Evolutionary conservation across 2,888 invertebrate genomes (phyloP), one percentile per base, ranked within the genome.

Genomic region (Epinotia nisella): DNA sequence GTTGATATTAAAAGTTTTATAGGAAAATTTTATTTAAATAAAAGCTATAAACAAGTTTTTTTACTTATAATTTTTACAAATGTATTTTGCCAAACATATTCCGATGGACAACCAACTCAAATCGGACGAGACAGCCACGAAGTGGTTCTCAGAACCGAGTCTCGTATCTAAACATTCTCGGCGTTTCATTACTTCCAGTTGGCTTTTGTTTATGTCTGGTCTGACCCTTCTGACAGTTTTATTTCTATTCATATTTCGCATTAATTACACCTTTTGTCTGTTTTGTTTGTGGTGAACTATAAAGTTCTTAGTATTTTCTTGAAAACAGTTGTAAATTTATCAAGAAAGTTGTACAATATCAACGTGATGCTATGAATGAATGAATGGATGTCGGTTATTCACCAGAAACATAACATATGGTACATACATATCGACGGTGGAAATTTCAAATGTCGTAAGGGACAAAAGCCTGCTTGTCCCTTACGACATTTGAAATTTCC

Each of bases 231-330:
- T n/a, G 55, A 39, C 69, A 35, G 49, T 19, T 60, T 68, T 68
- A 59, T 53, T 53, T 35, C 19, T 15, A 51, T 49, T 24, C 45
- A 53, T 64, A 53, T 53, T 41, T 64, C 51, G 53, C 64, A 35
- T 60, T 86, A 35, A 1, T 11, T 45, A 35, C 35, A 35, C 35
- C 9, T 35, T 9, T 29, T 19, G 13, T 59, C 4, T 35, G 35
- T 21, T 58, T 19, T n/a, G 39, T 35, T 59, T 59, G 17, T 35
- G 3, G 59, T 9, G 35, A 59, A 59, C 13, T 35, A 2, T 11
- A 3, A 9, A 11, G 49, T 5, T 49, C 5, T n/a, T 5, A n/a
- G 49, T n/a, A 49, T 49, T 2, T n/a, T n/a, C 15, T 49, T 39
- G 39, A 39, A 39, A 39, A 39, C 39, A 39, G 39, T 39, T 39